These are phyloP conservation scores for Drosophila ficusphila DNA, from an alignment of 1,140 invertebrate species.

Conservation along the genomic window DNA sequence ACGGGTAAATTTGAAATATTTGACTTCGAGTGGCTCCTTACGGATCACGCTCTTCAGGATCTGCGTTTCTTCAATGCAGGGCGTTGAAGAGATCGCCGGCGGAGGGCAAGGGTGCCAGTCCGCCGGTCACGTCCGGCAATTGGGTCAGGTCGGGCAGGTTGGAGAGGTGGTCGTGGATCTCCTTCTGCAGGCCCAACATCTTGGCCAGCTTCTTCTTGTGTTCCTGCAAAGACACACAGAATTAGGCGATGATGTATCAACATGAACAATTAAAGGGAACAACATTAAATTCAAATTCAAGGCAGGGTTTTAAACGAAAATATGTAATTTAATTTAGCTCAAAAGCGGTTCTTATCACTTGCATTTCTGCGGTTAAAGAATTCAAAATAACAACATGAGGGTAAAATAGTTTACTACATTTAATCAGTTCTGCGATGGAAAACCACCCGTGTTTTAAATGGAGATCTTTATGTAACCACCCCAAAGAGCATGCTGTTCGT, in stretches of 20 bases:
- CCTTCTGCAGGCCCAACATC: conserved; percentile 92
- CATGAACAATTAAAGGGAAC: conserved; percentile 3
- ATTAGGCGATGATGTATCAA: conserved; percentile 17
- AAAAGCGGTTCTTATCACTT: too few relatives aligned
- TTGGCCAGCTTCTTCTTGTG: conserved; percentile 94
- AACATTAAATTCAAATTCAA: neutral
- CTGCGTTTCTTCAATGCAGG: conserved; percentile 59
- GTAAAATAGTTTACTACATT: neutral
- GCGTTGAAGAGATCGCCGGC: conserved; percentile 95
- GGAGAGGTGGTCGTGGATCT: conserved; percentile 95
- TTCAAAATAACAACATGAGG: too few relatives aligned
- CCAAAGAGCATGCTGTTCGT: neutral
- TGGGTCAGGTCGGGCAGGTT: conserved; percentile 96
- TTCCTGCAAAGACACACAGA: conserved; percentile 87
- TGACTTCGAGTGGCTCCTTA: conserved; percentile 36
- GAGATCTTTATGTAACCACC: conserved; percentile 12
- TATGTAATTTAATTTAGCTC: too few relatives aligned
- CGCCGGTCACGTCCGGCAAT: conserved; percentile 94
- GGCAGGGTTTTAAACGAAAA: conserved; percentile 4
- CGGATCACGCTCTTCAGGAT: neutral
- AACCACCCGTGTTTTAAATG: neutral
- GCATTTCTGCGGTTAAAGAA: too few relatives aligned
- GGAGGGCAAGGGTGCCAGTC: conserved; percentile 95
- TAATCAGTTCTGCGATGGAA: neutral
- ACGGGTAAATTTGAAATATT: conserved; percentile 18